Evolutionary conservation across 2,888 invertebrate genomes (phyloP).

Genomic region (Anarsia innoxiella): DNA sequence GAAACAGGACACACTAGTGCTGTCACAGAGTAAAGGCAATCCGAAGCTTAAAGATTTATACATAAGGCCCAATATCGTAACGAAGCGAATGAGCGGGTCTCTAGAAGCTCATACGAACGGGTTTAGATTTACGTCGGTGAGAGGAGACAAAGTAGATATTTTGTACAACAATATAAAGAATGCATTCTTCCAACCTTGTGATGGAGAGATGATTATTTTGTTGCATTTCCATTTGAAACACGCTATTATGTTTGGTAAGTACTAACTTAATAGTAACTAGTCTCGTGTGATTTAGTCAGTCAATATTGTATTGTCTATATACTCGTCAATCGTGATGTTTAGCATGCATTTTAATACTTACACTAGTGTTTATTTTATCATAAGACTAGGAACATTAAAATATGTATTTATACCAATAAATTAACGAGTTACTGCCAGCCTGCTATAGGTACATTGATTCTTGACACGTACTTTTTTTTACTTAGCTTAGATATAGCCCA

Average conservation of each 20-base stretch:
- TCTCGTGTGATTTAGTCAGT: too few species aligned
- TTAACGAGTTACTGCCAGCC: too few species aligned
- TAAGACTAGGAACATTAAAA: too few species aligned
- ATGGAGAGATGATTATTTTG: slow-evolving; percentile 99
- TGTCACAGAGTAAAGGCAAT: slow-evolving; percentile 97
- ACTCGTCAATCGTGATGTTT: too few species aligned
- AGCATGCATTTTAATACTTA: too few species aligned
- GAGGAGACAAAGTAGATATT: slow-evolving; percentile 99
- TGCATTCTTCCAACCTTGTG: slow-evolving; percentile 99
- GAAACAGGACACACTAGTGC: slow-evolving; percentile 96
- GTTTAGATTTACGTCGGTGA: slow-evolving; percentile 97
- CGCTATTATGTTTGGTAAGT: slow-evolving; percentile 98
- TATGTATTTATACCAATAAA: too few species aligned
- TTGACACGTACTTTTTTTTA: too few species aligned
- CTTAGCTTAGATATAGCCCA: too few species aligned
- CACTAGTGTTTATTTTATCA: too few species aligned
- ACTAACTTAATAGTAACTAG: too few species aligned
- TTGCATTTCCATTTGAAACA: slow-evolving; percentile 99
- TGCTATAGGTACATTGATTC: too few species aligned
- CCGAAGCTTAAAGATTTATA: slow-evolving; percentile 98
- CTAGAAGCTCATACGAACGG: slow-evolving; percentile 98
- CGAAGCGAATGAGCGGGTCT: slow-evolving; percentile 94
- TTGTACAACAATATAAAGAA: slow-evolving; percentile 99
- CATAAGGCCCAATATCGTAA: slow-evolving; percentile 98
- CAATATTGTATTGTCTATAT: too few species aligned